Percentiles rank a stretch among this genome's conserved stretches.
phyloP scores from a whole-genome alignment of 2,113 vertebrate genomes.

The Tetraodon nigroviridis region DNA sequence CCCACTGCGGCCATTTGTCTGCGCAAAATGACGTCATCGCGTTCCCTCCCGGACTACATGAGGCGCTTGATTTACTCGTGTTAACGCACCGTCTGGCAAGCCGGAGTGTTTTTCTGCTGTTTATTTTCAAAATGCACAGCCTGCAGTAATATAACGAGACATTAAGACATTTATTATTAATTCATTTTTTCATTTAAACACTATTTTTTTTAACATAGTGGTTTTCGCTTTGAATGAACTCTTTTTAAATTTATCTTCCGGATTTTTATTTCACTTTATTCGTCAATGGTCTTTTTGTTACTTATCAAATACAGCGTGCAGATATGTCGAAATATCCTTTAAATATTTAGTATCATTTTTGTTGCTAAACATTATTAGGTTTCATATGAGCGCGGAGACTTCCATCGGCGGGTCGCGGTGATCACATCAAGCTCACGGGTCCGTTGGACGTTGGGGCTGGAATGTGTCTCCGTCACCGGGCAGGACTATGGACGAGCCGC shows the following conservation, averaged over 20 bases:
- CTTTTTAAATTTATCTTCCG: not conserved
- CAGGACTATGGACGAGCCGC: constrained; percentile 66
- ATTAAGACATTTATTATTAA: not conserved
- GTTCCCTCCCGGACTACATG: not conserved
- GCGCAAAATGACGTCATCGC: constrained; percentile 33
- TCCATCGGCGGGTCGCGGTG: not conserved
- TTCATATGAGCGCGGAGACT: too few species aligned
- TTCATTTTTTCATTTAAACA: too few species aligned
- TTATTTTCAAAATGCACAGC: not conserved
- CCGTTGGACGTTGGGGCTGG: constrained; percentile 33
- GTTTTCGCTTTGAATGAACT: too few species aligned
- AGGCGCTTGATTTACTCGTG: not conserved
- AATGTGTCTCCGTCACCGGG: constrained; percentile 27
- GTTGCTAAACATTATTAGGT: too few species aligned
- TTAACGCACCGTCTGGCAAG: not conserved
- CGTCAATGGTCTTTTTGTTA: not conserved
- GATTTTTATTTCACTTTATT: not conserved
- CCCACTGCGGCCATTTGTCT: constrained; percentile 35
- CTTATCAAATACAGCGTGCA: not conserved
- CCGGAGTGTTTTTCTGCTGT: not conserved
- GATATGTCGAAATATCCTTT: not conserved
- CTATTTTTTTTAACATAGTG: too few species aligned
- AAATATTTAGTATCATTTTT: not conserved
- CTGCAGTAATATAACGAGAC: not conserved
- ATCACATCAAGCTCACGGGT: not conserved